Percentiles rank a stretch among this genome's conserved stretches.
Conservation (phyloP, 2,797 vertebrate species). For the Cryptoprocta ferox region DNA sequence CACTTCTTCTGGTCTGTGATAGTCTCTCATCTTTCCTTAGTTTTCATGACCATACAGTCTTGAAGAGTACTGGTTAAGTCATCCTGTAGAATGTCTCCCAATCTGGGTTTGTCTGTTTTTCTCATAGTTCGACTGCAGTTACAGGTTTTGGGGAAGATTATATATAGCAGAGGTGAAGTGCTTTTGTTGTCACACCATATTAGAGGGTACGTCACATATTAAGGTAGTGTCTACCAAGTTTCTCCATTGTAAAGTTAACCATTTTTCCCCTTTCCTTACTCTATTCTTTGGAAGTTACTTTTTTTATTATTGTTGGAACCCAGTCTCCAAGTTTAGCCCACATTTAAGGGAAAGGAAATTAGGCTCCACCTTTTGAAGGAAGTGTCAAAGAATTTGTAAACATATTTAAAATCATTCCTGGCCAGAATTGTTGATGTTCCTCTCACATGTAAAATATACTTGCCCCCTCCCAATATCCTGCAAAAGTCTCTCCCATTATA, state of each 20-base stretch:
- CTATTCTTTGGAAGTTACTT: background rate
- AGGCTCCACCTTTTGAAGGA: background rate
- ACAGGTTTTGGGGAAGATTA: background rate
- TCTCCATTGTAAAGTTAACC: background rate
- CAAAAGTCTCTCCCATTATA: background rate
- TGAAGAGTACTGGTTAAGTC: background rate
- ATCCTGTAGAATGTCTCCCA: background rate
- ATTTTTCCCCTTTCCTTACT: background rate
- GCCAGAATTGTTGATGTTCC: background rate
- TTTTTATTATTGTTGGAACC: background rate
- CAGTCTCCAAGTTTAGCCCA: background rate
- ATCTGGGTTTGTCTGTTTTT: background rate
- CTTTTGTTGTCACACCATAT: background rate
- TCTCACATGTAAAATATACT: background rate
- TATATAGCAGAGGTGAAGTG: background rate
- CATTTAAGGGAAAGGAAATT: background rate
- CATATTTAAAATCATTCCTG: background rate
- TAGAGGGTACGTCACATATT: background rate
- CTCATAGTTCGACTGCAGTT: background rate
- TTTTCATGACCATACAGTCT: constrained; percentile 8
- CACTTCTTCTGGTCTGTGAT: background rate
- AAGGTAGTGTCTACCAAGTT: background rate
- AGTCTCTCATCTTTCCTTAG: background rate
- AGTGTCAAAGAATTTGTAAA: background rate
- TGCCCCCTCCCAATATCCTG: background rate